phyloP scores from a whole-genome alignment of 2,113 vertebrate genomes.

The Menidia beryllina region DNA sequence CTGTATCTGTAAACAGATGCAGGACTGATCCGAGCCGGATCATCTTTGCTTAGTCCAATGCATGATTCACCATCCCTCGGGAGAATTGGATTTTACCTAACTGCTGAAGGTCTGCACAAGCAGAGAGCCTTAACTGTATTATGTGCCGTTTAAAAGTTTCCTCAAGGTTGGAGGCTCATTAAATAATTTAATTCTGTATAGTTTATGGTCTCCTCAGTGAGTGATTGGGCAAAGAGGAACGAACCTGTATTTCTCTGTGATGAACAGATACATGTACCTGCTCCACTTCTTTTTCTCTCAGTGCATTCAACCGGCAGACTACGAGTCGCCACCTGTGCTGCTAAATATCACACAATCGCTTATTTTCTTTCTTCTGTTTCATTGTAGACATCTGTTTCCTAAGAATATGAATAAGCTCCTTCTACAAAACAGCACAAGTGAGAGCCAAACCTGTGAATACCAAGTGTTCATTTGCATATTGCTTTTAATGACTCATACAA shows the following conservation, averaged over 20 bases:
- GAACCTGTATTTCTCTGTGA: constrained; percentile 3
- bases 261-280: constrained; percentile 21
- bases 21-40: constrained; percentile 46
- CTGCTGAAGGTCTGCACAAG: constrained; percentile 47
- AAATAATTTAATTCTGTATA: constrained; percentile 52
- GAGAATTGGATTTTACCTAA: constrained; percentile 59
- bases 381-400: constrained; percentile 41
- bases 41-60: constrained; percentile 17
- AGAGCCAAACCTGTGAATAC: constrained; percentile 37
- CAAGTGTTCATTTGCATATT: constrained; percentile 41
- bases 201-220: constrained; percentile 52
- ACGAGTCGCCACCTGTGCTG: constrained; percentile 21
- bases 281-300: constrained; percentile 15
- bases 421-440: constrained; percentile 31
- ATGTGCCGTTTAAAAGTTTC: constrained; percentile 50
- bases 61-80: constrained; percentile 41
- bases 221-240: constrained; percentile 4
- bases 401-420: constrained; percentile 37
- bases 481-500: constrained; percentile 28
- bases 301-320: constrained; percentile 10
- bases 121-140: constrained; percentile 25
- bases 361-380: constrained; percentile 24
- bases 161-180: constrained; percentile 45
- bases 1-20: constrained; percentile 34
- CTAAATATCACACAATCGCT: constrained; percentile 24